Base-by-base conservation (phyloP, 2,113 vertebrate species). In the Todiramphus chloris region DNA sequence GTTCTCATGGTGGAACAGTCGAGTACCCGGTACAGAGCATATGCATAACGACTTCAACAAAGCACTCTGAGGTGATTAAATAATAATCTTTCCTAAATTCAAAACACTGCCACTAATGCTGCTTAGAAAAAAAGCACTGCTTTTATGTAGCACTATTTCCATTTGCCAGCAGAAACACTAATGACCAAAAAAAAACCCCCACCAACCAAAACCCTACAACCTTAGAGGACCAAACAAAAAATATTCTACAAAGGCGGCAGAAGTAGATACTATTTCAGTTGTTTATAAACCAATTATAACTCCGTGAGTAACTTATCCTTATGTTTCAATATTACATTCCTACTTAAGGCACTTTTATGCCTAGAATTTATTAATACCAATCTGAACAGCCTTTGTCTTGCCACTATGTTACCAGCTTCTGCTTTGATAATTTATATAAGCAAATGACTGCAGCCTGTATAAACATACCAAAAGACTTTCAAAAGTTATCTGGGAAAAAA, bases 31-130 rank as follows among this genome's bases (percentile, higher is more conserved):
- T 9, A 37, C 18, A 41, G 6, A 89, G 66, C 51, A 95, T 76
- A 92, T 15, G 39, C 5, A 68, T 30, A 83, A 48, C 2, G 39
- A 93, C 27, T 79, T 79, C 83, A 81, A 90, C 63, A 90, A 83
- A 92, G 68, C 69, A 91, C 30, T 10, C 51, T 84, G 16, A 87
- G 91, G 66, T 91, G 62, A 97, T 89, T 93, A 91, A 94, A 94
- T 78, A 95, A 87, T 60, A 94, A 87, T 95, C 74, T 70, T 78
- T 73, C 60, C 69, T 79, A 75, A 89, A 89, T 72, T 94, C 74
- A 96, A 91, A 95, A 79, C 48, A 87, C 53, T 67, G 43, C 53
- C 60, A 91, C 76, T 92, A 91, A 91, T 10, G 6, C 60, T 81
- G 56, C 73, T 78, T 64, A 56, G 33, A 30, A 60, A 76, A 78